phyloP scores from a whole-genome alignment of 2,797 vertebrate species.

The Myotis pilosus region DNA sequence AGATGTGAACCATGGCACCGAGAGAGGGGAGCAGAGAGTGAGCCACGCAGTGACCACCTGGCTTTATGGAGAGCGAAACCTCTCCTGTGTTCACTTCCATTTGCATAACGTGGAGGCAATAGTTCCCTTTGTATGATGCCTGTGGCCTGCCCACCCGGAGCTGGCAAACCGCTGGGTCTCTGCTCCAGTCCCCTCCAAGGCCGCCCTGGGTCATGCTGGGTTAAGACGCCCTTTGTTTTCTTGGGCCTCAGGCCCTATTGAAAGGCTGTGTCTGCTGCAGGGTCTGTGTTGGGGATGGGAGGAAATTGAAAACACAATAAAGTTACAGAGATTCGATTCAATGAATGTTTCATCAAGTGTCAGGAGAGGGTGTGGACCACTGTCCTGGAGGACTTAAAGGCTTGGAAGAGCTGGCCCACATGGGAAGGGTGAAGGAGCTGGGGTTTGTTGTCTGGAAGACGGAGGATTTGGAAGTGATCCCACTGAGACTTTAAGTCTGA shows the following conservation, averaged over 20 bases:
- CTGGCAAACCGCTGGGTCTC: rapidly evolving
- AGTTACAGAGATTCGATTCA: background rate
- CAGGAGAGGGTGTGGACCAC: background rate
- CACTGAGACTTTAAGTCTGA: background rate
- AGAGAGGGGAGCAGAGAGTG: background rate
- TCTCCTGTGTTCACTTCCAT: rapidly evolving
- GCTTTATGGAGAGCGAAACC: background rate
- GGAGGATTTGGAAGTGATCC: background rate
- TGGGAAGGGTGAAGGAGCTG: background rate
- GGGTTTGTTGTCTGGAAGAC: background rate
- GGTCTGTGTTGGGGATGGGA: background rate
- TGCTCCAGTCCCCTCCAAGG: rapidly evolving
- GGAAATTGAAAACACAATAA: background rate
- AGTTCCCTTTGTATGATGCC: rapidly evolving
- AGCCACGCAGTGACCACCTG: rapidly evolving
- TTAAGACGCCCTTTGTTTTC: background rate
- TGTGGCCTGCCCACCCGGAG: background rate
- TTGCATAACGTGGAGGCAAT: rapidly evolving
- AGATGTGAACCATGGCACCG: rapidly evolving
- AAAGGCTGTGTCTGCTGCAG: background rate
- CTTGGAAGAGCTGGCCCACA: background rate
- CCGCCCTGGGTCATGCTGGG: background rate
- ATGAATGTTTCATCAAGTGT: background rate
- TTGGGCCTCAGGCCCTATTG: background rate
- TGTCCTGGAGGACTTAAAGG: background rate